Evolutionary conservation across 2,888 invertebrate genomes (phyloP).

Genomic region (Lithophane ornitopus): DNA sequence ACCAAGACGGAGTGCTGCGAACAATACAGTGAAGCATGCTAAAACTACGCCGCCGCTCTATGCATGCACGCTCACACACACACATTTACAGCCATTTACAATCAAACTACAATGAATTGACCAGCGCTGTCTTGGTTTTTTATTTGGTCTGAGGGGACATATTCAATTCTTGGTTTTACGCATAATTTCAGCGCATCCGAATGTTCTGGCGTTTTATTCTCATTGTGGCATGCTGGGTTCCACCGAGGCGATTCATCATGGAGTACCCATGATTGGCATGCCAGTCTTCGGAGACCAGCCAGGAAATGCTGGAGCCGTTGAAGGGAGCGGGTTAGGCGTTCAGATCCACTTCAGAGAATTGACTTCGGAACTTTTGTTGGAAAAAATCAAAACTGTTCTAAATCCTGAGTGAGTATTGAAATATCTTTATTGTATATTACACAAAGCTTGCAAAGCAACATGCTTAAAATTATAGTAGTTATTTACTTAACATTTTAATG

Average conservation of each 20-base stretch:
- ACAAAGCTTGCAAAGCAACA: too few species aligned
- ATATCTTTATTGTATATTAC: background rate
- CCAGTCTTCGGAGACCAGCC: constrained; percentile 91
- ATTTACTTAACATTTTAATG: too few species aligned
- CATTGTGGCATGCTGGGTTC: constrained; percentile 91
- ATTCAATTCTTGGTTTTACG: background rate
- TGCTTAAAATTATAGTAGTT: too few species aligned
- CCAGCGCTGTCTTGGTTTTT: too few species aligned
- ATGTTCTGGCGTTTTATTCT: constrained; percentile 87
- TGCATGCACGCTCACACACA: too few species aligned
- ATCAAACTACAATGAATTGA: too few species aligned
- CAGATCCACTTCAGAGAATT: constrained; percentile 84
- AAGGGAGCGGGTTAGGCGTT: constrained; percentile 89
- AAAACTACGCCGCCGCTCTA: too few species aligned
- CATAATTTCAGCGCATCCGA: constrained; percentile 72
- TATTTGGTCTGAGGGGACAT: too few species aligned
- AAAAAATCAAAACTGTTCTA: constrained; percentile 87
- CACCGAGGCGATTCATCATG: constrained; percentile 90
- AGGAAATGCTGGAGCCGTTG: constrained; percentile 88
- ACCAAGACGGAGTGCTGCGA: too few species aligned
- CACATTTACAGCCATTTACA: too few species aligned
- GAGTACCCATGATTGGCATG: constrained; percentile 91
- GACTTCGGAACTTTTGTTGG: constrained; percentile 84
- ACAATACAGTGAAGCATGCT: too few species aligned
- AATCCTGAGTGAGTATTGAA: constrained; percentile 84